Percentiles rank a stretch among this genome's conserved stretches.
Conservation (phyloP, 2,113 vertebrate genomes). For the Leptocoma aspasia region DNA sequence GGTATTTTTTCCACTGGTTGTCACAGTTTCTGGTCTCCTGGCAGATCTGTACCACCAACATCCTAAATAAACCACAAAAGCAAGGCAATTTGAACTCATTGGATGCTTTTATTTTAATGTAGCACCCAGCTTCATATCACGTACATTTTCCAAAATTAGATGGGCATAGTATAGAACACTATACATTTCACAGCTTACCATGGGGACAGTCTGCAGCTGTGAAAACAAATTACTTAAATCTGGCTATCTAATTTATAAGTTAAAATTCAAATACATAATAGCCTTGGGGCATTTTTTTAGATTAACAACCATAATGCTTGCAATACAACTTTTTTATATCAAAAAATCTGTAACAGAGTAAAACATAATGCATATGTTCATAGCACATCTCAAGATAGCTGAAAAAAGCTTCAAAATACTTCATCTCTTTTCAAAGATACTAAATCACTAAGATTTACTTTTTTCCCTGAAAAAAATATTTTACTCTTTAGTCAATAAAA, state of each 20-base stretch:
- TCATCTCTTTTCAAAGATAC: constrained; percentile 44
- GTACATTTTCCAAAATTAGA: constrained; percentile 56
- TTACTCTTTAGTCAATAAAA: constrained; percentile 65
- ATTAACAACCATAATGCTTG: constrained; percentile 54
- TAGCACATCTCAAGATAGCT: constrained; percentile 60
- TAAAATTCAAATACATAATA: constrained; percentile 67
- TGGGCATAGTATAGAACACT: constrained; percentile 31
- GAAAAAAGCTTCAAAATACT: constrained; percentile 69
- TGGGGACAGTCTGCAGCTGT: constrained; percentile 63
- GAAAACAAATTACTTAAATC: constrained; percentile 71
- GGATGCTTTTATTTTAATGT: constrained; percentile 68
- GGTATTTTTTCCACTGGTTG: neutral
- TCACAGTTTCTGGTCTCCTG: neutral
- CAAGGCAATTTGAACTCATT: constrained; percentile 14
- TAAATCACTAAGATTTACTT: neutral
- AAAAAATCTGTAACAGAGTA: constrained; percentile 61
- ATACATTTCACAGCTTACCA: constrained; percentile 45
- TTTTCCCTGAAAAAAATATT: constrained; percentile 68
- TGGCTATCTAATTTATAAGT: constrained; percentile 62
- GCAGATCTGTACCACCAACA: neutral
- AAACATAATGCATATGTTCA: constrained; percentile 53
- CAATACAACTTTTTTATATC: neutral
- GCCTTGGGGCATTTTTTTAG: constrained; percentile 36
- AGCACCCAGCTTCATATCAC: constrained; percentile 66
- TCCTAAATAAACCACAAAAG: constrained; percentile 34